A percentile compares a stretch with the other conserved stretches of the same genome.
Evolutionary conservation across 2,888 invertebrate genomes (phyloP).

Genomic region (Trypoxylon attenuatum): DNA sequence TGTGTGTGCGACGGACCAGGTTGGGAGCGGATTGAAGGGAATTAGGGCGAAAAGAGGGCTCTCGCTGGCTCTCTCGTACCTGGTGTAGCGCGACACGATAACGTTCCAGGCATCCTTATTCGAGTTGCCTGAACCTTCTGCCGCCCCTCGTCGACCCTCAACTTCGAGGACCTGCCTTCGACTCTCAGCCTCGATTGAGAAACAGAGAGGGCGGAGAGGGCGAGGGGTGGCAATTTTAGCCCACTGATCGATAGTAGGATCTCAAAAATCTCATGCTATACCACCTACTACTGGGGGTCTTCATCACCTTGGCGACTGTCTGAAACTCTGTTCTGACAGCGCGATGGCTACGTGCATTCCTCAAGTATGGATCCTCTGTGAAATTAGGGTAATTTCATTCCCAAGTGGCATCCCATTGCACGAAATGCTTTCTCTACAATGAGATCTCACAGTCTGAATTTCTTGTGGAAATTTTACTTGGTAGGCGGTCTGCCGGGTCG

Average conservation of each 20-base stretch:
- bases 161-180: slow-evolving; percentile 37
- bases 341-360: background rate
- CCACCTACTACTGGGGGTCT: background rate
- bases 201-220: slow-evolving; percentile 20
- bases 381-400: background rate
- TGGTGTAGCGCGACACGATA: slow-evolving; percentile 59
- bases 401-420: background rate
- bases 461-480: background rate
- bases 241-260: slow-evolving; percentile 54
- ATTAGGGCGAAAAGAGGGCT: slow-evolving; percentile 60
- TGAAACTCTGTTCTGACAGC: background rate
- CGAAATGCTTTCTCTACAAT: background rate
- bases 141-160: slow-evolving; percentile 31
- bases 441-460: background rate
- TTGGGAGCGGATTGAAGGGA: slow-evolving; percentile 52
- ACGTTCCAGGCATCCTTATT: slow-evolving; percentile 42
- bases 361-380: background rate
- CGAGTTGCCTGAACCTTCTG: slow-evolving; percentile 28
- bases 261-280: slow-evolving; percentile 42
- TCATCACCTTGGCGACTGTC: background rate
- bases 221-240: slow-evolving; percentile 44
- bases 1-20: slow-evolving; percentile 40
- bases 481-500: background rate
- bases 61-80: slow-evolving; percentile 35
- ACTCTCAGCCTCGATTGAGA: slow-evolving; percentile 24